phyloP scores from a whole-genome alignment of 2,113 vertebrate genomes.

The Rhinolophus sinicus region DNA sequence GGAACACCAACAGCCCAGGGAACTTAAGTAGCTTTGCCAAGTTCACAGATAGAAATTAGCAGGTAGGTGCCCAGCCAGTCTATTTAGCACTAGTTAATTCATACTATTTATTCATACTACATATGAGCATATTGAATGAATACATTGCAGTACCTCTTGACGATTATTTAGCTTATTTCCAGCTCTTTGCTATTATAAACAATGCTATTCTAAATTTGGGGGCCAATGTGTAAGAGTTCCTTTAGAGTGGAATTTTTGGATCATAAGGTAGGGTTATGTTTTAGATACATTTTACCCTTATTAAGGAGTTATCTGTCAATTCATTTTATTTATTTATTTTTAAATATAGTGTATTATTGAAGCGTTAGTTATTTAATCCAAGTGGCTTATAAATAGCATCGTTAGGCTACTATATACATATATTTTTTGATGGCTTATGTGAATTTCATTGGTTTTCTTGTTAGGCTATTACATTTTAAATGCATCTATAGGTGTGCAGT shows the following conservation, averaged over 20 bases:
- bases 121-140: neutral
- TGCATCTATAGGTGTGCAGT: neutral
- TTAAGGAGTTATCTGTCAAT: neutral
- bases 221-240: neutral
- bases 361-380: neutral
- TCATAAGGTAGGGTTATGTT: neutral
- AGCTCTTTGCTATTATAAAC: neutral
- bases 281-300: neutral
- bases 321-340: neutral
- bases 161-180: constrained; percentile 8
- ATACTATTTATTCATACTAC: neutral
- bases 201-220: neutral
- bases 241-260: neutral
- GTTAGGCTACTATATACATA: too few species aligned
- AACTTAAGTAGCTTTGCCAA: neutral
- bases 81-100: neutral
- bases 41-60: constrained; percentile 1
- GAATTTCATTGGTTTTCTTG: too few species aligned
- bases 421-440: too few species aligned
- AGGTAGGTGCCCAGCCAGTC: neutral
- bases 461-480: neutral
- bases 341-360: neutral
- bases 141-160: neutral
- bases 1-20: neutral
- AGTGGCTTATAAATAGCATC: neutral